These are phyloP conservation scores for Trachymyrmex septentrionalis DNA, from an alignment of 1,140 invertebrate species.

Conservation along the genomic window DNA sequence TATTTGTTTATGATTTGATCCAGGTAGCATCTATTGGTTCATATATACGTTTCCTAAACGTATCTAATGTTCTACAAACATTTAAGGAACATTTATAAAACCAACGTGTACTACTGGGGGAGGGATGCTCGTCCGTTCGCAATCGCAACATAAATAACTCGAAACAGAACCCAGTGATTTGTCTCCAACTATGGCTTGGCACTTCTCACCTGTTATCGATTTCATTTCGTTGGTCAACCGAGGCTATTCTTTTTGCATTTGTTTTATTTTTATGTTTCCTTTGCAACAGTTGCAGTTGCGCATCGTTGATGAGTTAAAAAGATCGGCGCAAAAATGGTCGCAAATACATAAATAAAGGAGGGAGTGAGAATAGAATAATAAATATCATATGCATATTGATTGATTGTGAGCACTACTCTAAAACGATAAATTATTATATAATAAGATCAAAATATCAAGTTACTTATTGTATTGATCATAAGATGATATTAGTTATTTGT, in stretches of 20 bases:
- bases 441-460: neutral
- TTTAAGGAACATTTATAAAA: too few relatives aligned
- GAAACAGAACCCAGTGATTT: constrained; percentile 57
- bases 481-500: neutral
- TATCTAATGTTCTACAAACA: too few relatives aligned
- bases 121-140: neutral
- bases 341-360: neutral
- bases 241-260: constrained; percentile 45
- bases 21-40: too few relatives aligned
- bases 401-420: neutral
- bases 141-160: constrained; percentile 62
- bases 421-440: neutral
- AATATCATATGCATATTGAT: neutral
- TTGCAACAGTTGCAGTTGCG: constrained; percentile 62
- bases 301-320: neutral
- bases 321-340: constrained; percentile 3
- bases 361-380: neutral
- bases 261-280: constrained; percentile 65
- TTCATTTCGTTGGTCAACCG: constrained; percentile 24
- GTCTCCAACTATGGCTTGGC: constrained; percentile 63
- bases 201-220: constrained; percentile 69
- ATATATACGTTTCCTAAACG: too few relatives aligned
- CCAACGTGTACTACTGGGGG: too few relatives aligned
- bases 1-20: constrained; percentile 33
- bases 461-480: neutral